Evolutionary conservation across 2,113 vertebrate species (phyloP).

Genomic region (Orthonyx spaldingii): DNA sequence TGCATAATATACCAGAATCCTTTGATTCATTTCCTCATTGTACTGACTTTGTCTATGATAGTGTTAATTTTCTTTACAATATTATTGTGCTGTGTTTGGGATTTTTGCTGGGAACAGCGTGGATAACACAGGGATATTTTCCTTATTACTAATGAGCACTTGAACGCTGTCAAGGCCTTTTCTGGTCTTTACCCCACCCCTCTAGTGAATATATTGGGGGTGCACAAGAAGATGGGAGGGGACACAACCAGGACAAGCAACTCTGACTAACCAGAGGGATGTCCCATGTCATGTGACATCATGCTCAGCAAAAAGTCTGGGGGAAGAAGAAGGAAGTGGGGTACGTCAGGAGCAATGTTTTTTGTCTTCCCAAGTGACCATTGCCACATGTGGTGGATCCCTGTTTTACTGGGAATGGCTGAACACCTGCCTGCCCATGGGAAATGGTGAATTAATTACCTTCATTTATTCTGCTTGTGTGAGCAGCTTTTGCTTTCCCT

Average conservation of each 20-base stretch:
- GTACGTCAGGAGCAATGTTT: accelerated
- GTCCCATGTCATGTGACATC: accelerated
- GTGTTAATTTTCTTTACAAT: background rate
- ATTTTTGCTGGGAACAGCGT: background rate
- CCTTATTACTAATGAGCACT: background rate
- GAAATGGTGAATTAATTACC: background rate
- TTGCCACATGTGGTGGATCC: background rate
- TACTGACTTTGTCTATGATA: background rate
- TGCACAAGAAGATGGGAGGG: background rate
- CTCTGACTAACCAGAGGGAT: background rate
- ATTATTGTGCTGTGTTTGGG: background rate
- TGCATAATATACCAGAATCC: background rate
- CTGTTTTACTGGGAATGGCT: background rate
- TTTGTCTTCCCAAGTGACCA: background rate
- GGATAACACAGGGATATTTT: background rate
- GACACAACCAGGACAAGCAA: background rate
- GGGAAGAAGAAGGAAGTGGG: background rate
- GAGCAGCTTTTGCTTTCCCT: background rate
- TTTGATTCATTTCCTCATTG: background rate
- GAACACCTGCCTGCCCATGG: background rate
- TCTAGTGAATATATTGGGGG: accelerated
- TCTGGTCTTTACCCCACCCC: background rate
- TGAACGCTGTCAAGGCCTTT: accelerated
- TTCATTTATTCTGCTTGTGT: background rate
- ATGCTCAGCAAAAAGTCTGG: background rate